Evolutionary conservation across 1,140 invertebrate genomes (phyloP).

Genomic region (Lysiphlebus fabarum): DNA sequence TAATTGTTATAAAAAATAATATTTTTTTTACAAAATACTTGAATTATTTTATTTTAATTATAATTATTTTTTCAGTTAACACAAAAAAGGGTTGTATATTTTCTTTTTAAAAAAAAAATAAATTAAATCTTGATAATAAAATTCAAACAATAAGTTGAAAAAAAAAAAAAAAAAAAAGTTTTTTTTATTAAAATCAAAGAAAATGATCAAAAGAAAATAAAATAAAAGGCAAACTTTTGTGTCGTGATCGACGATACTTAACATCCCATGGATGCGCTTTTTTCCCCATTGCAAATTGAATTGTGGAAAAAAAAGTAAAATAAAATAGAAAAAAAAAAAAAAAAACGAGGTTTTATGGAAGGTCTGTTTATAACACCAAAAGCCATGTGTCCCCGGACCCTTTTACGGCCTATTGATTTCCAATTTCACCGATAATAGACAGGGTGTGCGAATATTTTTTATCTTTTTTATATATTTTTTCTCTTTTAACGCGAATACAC

Average conservation of each 20-base stretch:
- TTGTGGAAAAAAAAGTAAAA: conserved; percentile 6
- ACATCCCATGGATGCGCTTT: conserved; percentile 2
- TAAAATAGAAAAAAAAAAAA: not conserved
- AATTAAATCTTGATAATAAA: no score
- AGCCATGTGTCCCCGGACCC: conserved; percentile 9
- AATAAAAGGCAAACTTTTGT: no score
- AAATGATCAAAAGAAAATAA: no score
- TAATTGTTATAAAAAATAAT: no score
- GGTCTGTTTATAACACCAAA: not conserved
- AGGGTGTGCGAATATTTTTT: conserved; percentile 29
- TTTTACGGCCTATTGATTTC: conserved; percentile 52
- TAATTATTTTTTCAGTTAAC: no score
- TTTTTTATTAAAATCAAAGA: not conserved
- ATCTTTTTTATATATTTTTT: conserved; percentile 21
- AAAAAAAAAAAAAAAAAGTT: not conserved
- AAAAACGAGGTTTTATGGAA: not conserved
- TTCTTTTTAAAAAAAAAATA: no score
- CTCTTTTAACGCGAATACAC: conserved; percentile 50
- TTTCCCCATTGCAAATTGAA: conserved; percentile 3
- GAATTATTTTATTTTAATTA: no score
- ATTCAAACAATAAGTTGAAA: no score
- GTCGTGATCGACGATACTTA: conserved; percentile 11
- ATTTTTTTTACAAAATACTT: no score
- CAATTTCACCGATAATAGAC: conserved; percentile 51
- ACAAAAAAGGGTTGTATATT: no score